phyloP scores from a whole-genome alignment of 2,888 invertebrate genomes.

The Pimpla rufipes region DNA sequence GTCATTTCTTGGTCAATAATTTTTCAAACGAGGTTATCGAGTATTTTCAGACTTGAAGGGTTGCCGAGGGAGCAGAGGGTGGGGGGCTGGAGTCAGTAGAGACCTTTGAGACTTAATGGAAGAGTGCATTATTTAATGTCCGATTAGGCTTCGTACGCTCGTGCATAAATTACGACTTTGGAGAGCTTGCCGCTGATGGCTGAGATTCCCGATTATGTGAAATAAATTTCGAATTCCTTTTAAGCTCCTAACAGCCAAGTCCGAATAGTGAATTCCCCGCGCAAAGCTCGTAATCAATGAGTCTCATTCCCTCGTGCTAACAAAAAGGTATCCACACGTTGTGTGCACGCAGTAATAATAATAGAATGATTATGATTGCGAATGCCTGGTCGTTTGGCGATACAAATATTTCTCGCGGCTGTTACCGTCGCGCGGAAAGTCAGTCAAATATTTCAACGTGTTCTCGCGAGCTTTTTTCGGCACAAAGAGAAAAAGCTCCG shows the following conservation, averaged over 20 bases:
- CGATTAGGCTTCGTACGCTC: background rate
- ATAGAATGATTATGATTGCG: background rate
- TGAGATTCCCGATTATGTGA: background rate
- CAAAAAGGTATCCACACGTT: too few species aligned
- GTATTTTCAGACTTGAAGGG: background rate
- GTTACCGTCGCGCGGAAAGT: background rate
- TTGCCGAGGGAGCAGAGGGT: background rate
- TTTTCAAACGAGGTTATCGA: background rate
- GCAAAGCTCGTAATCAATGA: too few species aligned
- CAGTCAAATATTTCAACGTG: background rate
- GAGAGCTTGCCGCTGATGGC: background rate
- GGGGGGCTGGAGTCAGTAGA: background rate
- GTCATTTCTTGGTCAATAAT: background rate
- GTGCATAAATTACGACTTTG: background rate
- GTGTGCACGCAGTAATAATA: too few species aligned
- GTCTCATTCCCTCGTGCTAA: too few species aligned
- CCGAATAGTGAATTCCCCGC: background rate
- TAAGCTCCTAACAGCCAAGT: background rate
- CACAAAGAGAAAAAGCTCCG: conserved; percentile 1
- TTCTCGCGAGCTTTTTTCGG: conserved; percentile 5
- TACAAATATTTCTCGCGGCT: background rate
- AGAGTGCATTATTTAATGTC: background rate
- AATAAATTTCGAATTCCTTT: background rate
- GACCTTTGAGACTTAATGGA: background rate
- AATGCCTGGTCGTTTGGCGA: background rate